phyloP scores from a whole-genome alignment of 2,113 vertebrate species.

The Serilophus lunatus region DNA sequence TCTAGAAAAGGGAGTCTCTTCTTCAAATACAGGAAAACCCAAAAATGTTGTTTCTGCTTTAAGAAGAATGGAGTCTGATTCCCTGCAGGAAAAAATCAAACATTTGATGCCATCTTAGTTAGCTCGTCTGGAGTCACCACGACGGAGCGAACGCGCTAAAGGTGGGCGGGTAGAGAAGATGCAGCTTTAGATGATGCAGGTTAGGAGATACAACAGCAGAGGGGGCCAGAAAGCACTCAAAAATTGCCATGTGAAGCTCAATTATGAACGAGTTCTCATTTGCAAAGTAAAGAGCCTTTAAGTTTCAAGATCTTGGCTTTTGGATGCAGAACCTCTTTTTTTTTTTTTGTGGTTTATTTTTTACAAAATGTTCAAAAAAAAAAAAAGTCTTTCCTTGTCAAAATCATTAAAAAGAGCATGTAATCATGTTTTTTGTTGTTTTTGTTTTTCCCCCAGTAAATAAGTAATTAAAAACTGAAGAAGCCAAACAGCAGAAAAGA shows the following conservation, averaged over 20 bases:
- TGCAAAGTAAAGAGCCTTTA: conserved; percentile 71
- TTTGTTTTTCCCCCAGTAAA: conserved; percentile 55
- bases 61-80: conserved; percentile 85
- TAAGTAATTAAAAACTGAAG: conserved; percentile 83
- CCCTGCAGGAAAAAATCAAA: conserved; percentile 82
- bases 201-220: conserved; percentile 88
- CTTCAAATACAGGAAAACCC: conserved; percentile 92
- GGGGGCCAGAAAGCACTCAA: conserved; percentile 80
- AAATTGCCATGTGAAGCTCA: conserved; percentile 63
- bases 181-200: conserved; percentile 78
- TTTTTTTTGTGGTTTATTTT: conserved; percentile 48
- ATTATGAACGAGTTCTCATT: conserved; percentile 64
- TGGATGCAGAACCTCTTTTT: conserved; percentile 66
- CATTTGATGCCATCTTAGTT: conserved; percentile 78
- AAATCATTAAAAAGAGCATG: conserved; percentile 81
- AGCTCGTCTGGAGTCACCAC: conserved; percentile 69
- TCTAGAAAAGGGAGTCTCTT: conserved; percentile 89
- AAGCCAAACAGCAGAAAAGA: conserved; percentile 89
- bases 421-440: conserved; percentile 35
- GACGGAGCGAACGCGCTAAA: conserved; percentile 64
- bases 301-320: conserved; percentile 72
- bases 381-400: conserved; percentile 74
- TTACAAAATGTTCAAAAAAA: conserved; percentile 52
- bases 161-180: conserved; percentile 63
- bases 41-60: conserved; percentile 92